These are phyloP conservation scores for Anoplolepis gracilipes DNA, from an alignment of 1,140 invertebrate species.

Conservation along the genomic window DNA sequence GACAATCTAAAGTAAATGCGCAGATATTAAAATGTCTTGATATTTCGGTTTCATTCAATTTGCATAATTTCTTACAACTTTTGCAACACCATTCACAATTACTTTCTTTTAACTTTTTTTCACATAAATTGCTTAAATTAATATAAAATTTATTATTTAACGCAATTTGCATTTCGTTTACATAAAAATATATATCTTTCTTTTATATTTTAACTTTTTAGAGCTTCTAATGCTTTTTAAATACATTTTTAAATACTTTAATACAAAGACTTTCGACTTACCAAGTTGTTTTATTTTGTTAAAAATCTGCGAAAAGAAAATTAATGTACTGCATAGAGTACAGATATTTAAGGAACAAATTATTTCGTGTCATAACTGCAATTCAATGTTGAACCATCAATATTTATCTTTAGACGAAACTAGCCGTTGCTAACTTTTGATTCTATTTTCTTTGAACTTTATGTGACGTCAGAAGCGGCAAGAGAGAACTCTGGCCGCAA, in stretches of 20 bases:
- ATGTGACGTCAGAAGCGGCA: conserved; percentile 19
- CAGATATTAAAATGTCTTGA: not conserved
- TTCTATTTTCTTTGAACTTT: conserved; percentile 36
- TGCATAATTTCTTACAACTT: not conserved
- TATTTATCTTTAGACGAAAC: not conserved
- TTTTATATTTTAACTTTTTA: not conserved
- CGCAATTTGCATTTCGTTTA: not conserved
- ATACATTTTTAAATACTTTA: too few species aligned
- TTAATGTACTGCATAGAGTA: not conserved
- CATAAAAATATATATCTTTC: not conserved
- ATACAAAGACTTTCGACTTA: not conserved
- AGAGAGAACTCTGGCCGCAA: conserved; percentile 23
- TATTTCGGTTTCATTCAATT: not conserved
- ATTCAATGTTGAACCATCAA: not conserved
- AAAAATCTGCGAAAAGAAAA: not conserved
- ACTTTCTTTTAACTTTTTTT: not conserved
- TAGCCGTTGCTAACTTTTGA: conserved; percentile 17
- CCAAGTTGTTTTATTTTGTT: not conserved
- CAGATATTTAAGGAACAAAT: not conserved
- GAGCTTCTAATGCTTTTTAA: not conserved
- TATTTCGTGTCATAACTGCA: not conserved
- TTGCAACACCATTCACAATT: not conserved
- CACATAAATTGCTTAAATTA: not conserved
- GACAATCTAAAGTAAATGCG: not conserved
- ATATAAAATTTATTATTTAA: conserved; percentile 2